phyloP scores from a whole-genome alignment of 2,888 invertebrate genomes.

The Plebejus anna region DNA sequence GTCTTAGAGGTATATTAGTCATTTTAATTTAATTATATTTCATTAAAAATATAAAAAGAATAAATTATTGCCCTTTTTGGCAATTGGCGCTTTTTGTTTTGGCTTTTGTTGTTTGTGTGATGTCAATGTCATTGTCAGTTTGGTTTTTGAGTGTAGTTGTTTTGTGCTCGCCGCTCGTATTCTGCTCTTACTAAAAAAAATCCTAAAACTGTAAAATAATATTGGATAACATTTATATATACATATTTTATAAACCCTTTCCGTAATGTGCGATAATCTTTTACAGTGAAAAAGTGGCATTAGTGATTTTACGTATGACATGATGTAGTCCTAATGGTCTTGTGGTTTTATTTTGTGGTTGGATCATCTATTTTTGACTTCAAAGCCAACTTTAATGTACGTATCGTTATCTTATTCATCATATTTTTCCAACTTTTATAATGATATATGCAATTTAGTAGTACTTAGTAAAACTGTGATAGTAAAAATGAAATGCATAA shows the following conservation, averaged over 20 bases:
- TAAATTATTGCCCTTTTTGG: too few relatives aligned
- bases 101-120: too few relatives aligned
- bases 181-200: not conserved
- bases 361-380: constrained; percentile 63
- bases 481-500: constrained; percentile 18
- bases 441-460: not conserved
- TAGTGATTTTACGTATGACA: constrained; percentile 47
- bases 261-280: not conserved
- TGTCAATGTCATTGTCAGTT: constrained; percentile 22
- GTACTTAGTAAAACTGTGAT: not conserved
- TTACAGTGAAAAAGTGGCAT: constrained; percentile 36
- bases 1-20: not conserved
- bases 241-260: not conserved
- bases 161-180: not conserved
- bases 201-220: constrained; percentile 27
- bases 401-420: constrained; percentile 41
- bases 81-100: too few relatives aligned
- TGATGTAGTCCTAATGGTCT: constrained; percentile 56
- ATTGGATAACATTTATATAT: not conserved
- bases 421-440: not conserved
- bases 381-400: constrained; percentile 51
- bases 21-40: not conserved
- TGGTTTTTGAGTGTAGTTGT: constrained; percentile 10
- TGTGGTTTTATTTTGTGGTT: constrained; percentile 68
- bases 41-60: too few relatives aligned